Evolutionary conservation across 2,113 vertebrate species (phyloP).

Genomic region (Atlantisia rogersi): DNA sequence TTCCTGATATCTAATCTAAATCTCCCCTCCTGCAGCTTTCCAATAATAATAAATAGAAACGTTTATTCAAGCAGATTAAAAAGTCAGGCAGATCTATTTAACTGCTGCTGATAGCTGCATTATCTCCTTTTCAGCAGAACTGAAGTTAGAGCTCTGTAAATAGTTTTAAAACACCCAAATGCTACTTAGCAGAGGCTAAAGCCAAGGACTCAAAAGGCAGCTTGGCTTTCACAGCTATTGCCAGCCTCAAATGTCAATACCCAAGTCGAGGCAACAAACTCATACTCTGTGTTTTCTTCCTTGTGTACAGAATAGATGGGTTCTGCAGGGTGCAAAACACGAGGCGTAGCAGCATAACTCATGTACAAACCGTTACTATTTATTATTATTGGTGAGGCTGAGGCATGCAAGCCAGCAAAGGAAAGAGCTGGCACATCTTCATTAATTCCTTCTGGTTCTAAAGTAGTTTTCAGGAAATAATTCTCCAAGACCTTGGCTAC

Average conservation of each 20-base stretch:
- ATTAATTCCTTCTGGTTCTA: slow-evolving; percentile 69
- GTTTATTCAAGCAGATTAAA: slow-evolving; percentile 35
- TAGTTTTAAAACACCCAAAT: not conserved
- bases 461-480: slow-evolving; percentile 68
- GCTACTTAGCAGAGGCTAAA: not conserved
- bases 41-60: slow-evolving; percentile 3
- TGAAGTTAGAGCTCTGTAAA: slow-evolving; percentile 9
- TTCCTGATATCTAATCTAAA: too few relatives aligned
- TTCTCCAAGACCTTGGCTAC: slow-evolving; percentile 59
- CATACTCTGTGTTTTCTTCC: not conserved
- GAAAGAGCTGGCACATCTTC: slow-evolving; percentile 71
- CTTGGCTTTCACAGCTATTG: not conserved
- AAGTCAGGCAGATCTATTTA: not conserved
- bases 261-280: not conserved
- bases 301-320: not conserved
- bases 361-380: slow-evolving; percentile 47
- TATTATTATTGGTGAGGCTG: slow-evolving; percentile 52
- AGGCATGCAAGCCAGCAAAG: slow-evolving; percentile 23
- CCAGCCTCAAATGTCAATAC: not conserved
- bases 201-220: not conserved
- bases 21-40: not conserved
- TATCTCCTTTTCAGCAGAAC: slow-evolving; percentile 12
- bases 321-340: slow-evolving; percentile 30
- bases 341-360: slow-evolving; percentile 31
- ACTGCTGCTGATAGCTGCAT: not conserved